Evolutionary conservation across 2,888 invertebrate species (phyloP).

Genomic region (Piscicola geometra): DNA sequence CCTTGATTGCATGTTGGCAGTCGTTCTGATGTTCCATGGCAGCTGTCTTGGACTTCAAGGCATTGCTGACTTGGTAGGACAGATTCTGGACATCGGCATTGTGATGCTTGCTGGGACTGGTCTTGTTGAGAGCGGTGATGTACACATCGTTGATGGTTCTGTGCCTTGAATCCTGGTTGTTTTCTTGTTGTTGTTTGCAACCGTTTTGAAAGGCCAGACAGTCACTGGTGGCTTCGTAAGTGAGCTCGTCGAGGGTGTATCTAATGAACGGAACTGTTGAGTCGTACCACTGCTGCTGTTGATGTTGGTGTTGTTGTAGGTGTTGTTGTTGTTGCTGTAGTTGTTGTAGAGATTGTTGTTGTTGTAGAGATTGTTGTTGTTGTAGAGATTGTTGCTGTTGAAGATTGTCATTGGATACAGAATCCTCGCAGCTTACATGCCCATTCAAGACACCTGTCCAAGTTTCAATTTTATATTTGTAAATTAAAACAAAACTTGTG

Average conservation of each 20-base stretch:
- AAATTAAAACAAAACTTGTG: too few species aligned
- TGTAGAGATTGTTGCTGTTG: background rate
- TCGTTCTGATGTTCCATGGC: too few species aligned
- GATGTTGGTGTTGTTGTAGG: slow-evolving; percentile 14
- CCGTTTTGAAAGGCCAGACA: too few species aligned
- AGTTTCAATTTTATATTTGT: too few species aligned
- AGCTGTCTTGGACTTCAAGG: background rate
- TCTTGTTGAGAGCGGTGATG: background rate
- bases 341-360: background rate
- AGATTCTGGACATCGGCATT: too few species aligned
- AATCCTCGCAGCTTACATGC: too few species aligned
- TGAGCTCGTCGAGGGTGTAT: background rate
- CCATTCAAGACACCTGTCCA: too few species aligned
- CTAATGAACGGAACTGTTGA: background rate
- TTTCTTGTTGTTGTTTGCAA: too few species aligned
- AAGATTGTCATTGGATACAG: too few species aligned
- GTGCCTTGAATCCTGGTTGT: background rate
- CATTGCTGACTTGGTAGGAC: slow-evolving; percentile 6
- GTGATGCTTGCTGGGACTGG: background rate
- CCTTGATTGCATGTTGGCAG: too few species aligned
- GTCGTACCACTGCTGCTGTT: background rate
- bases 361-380: background rate
- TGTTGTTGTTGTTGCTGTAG: slow-evolving; percentile 15
- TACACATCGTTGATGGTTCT: background rate
- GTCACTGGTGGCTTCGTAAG: too few species aligned